These are phyloP conservation scores for Novumbra hubbsi DNA, from an alignment of 2,797 vertebrate species.

Conservation along the genomic window DNA sequence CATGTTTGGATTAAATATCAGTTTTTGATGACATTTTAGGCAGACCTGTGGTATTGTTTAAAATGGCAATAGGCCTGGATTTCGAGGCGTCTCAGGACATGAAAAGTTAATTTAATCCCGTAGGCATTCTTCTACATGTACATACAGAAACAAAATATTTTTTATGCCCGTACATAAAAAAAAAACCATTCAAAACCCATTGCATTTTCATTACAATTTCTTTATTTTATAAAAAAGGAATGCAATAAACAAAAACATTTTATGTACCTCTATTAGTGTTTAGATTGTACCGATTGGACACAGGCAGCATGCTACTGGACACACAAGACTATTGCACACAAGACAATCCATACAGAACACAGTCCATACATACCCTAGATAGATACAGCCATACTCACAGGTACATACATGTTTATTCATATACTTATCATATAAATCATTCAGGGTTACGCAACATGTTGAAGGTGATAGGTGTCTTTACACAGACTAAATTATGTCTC, in stretches of 20 bases:
- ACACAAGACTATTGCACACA: constrained; percentile 82
- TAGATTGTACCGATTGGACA: constrained; percentile 78
- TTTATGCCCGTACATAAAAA: background rate
- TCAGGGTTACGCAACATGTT: constrained; percentile 57
- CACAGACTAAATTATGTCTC: constrained; percentile 54
- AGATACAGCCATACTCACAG: constrained; percentile 46
- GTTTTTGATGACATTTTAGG: constrained; percentile 42
- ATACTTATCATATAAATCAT: constrained; percentile 60
- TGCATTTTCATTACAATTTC: constrained; percentile 57
- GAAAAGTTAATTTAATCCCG: background rate
- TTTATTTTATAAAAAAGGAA: constrained; percentile 79
- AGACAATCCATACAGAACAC: constrained; percentile 73
- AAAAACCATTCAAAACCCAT: background rate
- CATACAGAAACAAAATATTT: background rate
- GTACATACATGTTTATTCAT: constrained; percentile 59
- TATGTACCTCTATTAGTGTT: constrained; percentile 84
- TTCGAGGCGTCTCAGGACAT: background rate
- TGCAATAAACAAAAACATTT: constrained; percentile 68
- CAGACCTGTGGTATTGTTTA: background rate
- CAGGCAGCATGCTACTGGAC: constrained; percentile 78
- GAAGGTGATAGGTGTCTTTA: constrained; percentile 52
- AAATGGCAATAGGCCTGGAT: background rate
- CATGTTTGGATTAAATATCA: constrained; percentile 61
- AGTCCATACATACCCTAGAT: constrained; percentile 72
- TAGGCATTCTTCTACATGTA: constrained; percentile 7